Conservation (phyloP, 2,888 invertebrate species). For the Iphiclides podalirius region DNA sequence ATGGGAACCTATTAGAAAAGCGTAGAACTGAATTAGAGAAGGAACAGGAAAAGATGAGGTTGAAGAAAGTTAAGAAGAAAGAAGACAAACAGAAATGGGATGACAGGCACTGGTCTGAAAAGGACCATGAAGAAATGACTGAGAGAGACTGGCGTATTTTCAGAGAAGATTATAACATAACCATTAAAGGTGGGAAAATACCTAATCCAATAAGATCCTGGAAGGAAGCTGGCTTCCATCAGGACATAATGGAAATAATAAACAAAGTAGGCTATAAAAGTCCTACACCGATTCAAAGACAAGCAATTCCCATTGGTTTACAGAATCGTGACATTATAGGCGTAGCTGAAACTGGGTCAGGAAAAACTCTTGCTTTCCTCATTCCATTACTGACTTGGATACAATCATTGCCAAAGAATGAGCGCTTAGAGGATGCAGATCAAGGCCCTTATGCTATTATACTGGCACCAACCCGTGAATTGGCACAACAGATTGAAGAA, state of each 20-base stretch:
- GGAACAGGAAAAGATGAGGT: constrained; percentile 94
- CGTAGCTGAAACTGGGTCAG: constrained; percentile 99
- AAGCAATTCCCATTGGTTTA: constrained; percentile 98
- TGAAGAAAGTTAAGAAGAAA: constrained; percentile 95
- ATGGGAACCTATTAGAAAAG: constrained; percentile 96
- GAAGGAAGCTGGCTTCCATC: constrained; percentile 95
- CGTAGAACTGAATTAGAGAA: constrained; percentile 97
- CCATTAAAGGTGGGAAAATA: constrained; percentile 97
- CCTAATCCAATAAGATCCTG: constrained; percentile 97
- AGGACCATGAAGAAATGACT: constrained; percentile 96
- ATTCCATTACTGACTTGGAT: constrained; percentile 99
- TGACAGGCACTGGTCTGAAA: constrained; percentile 99
- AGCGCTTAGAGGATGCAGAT: constrained; percentile 92
- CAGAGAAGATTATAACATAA: constrained; percentile 99
- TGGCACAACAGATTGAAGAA: constrained; percentile 99
- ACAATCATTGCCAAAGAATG: constrained; percentile 97
- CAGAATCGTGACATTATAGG: constrained; percentile 98
- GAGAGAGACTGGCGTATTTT: constrained; percentile 99
- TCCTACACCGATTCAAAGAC: constrained; percentile 99
- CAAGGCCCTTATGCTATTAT: constrained; percentile 99
- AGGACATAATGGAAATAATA: constrained; percentile 95
- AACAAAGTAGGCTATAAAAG: constrained; percentile 97
- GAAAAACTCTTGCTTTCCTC: constrained; percentile 98
- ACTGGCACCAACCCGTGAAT: constrained; percentile 98
- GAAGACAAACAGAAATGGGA: constrained; percentile 99